Conservation (phyloP, 2,797 vertebrate species). For the Natrix natrix region DNA sequence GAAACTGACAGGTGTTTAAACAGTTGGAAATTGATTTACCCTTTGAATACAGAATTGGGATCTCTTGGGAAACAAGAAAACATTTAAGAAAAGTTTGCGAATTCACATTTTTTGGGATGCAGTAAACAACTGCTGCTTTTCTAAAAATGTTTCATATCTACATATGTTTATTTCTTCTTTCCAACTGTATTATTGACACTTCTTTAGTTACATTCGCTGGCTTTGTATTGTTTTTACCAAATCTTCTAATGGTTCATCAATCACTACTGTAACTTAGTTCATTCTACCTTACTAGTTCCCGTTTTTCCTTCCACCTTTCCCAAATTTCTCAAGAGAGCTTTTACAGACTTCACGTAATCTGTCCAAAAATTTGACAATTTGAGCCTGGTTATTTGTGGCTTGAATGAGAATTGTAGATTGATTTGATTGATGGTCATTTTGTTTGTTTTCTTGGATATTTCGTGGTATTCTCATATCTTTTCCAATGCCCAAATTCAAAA, state of each 20-base stretch:
- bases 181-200: not conserved
- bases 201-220: not conserved
- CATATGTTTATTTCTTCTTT: not conserved
- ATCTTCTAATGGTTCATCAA: not conserved
- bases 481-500: not conserved
- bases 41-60: not conserved
- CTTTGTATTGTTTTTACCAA: not conserved
- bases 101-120: not conserved
- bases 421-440: not conserved
- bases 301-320: not conserved
- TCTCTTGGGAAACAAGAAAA: not conserved
- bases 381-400: not conserved
- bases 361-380: not conserved
- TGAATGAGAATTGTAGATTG: not conserved
- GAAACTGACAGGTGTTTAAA: not conserved
- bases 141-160: not conserved
- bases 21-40: not conserved
- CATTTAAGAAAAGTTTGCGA: not conserved
- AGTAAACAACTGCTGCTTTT: not conserved
- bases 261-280: not conserved
- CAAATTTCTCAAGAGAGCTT: not conserved
- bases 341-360: not conserved
- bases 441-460: not conserved
- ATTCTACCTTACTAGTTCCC: not conserved
- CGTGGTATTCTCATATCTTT: not conserved